A percentile compares a stretch with the other conserved stretches of the same genome.
Conservation (phyloP, 2,797 vertebrate genomes). For the Enteromius mattozi region DNA sequence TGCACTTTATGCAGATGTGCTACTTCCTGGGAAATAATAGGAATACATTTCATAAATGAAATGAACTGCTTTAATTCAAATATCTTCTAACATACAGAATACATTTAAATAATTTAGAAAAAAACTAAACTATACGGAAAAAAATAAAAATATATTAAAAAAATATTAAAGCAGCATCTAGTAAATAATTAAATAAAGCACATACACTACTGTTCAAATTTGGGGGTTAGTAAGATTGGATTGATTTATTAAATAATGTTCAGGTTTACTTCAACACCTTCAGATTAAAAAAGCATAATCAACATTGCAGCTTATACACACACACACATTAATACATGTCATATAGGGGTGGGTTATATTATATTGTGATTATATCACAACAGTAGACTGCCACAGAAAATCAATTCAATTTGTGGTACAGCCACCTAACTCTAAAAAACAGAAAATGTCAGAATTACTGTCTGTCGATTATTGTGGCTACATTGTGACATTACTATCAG, state of each 20-base stretch:
- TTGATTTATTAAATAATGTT: not conserved
- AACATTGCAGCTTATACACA: not conserved
- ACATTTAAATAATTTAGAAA: not conserved
- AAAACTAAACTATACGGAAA: too few relatives aligned
- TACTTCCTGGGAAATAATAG: not conserved
- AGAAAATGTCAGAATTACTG: not conserved
- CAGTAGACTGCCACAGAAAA: not conserved
- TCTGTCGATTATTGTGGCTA: not conserved
- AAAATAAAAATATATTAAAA: not conserved
- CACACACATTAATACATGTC: not conserved
- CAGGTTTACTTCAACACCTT: not conserved
- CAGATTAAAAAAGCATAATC: not conserved
- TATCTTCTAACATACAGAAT: not conserved
- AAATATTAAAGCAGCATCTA: not conserved
- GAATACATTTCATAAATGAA: not conserved
- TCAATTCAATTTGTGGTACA: not conserved
- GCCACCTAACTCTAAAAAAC: not conserved
- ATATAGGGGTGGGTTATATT: too few relatives aligned
- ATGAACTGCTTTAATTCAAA: not conserved
- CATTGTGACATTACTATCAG: not conserved
- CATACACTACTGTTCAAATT: not conserved
- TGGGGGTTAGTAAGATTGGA: not conserved
- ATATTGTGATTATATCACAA: not conserved
- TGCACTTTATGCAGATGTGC: not conserved
- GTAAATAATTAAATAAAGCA: not conserved